Conservation (phyloP, 2,797 vertebrate genomes). For the Alectoris magna region DNA sequence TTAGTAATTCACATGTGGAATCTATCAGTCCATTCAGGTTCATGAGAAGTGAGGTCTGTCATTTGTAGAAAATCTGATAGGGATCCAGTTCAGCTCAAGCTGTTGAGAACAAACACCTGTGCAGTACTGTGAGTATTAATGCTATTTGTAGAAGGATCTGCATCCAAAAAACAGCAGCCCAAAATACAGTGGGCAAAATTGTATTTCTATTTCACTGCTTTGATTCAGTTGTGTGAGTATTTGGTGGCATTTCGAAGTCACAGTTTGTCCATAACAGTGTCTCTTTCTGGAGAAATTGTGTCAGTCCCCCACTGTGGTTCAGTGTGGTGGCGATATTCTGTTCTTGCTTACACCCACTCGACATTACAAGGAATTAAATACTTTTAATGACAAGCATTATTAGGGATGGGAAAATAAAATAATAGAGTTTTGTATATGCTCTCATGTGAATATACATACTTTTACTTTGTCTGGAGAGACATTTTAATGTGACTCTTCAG, state of each 20-base stretch:
- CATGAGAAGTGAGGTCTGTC: neutral
- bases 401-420: constrained; percentile 43
- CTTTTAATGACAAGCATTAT: constrained; percentile 3
- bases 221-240: neutral
- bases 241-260: neutral
- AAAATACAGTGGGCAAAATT: neutral
- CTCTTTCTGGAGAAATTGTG: neutral
- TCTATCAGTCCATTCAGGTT: neutral
- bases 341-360: neutral
- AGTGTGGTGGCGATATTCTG: neutral
- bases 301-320: neutral
- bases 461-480: neutral
- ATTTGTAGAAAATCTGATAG: neutral
- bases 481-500: constrained; percentile 23
- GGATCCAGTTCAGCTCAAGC: neutral
- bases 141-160: constrained; percentile 1
- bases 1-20: neutral
- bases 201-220: neutral
- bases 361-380: constrained; percentile 24
- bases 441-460: constrained; percentile 23
- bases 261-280: neutral
- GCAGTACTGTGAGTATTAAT: neutral
- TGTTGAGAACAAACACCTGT: neutral
- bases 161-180: neutral
- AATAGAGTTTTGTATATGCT: constrained; percentile 3